These are phyloP conservation scores for Chaenocephalus aceratus DNA, from an alignment of 2,113 vertebrate genomes.

Conservation along the genomic window DNA sequence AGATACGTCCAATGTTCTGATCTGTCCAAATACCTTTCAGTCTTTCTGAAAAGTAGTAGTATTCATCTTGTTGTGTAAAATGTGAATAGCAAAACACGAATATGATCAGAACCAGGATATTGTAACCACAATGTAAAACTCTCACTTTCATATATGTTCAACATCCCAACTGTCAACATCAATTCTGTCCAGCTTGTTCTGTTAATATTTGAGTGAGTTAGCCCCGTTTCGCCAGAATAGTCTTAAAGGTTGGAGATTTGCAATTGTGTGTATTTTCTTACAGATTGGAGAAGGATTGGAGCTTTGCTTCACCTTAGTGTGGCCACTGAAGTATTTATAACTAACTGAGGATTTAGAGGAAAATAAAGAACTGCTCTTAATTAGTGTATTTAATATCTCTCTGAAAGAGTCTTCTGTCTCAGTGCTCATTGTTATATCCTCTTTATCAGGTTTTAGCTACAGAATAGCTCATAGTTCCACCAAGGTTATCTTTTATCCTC, in stretches of 20 bases:
- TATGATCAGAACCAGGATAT: too few species aligned
- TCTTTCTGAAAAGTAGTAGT: too few species aligned
- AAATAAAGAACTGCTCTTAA: background rate
- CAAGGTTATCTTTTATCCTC: slow-evolving; percentile 18
- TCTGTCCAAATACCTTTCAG: too few species aligned
- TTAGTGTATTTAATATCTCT: background rate
- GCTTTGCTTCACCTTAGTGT: too few species aligned
- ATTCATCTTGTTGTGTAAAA: too few species aligned
- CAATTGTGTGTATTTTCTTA: too few species aligned
- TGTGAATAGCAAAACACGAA: too few species aligned
- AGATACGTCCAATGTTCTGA: too few species aligned
- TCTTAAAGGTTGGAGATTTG: too few species aligned
- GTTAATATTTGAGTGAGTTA: background rate
- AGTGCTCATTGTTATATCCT: background rate
- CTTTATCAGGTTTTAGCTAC: slow-evolving; percentile 3
- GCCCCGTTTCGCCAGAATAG: background rate
- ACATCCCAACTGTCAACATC: background rate
- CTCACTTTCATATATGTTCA: background rate
- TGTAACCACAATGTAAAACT: background rate
- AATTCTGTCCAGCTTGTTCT: background rate
- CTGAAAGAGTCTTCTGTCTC: background rate
- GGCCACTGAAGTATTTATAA: too few species aligned
- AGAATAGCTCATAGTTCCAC: background rate
- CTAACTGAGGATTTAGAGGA: too few species aligned
- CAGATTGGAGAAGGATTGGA: too few species aligned